Conservation (phyloP, 2,113 vertebrate species). For the Saccopteryx bilineata region DNA sequence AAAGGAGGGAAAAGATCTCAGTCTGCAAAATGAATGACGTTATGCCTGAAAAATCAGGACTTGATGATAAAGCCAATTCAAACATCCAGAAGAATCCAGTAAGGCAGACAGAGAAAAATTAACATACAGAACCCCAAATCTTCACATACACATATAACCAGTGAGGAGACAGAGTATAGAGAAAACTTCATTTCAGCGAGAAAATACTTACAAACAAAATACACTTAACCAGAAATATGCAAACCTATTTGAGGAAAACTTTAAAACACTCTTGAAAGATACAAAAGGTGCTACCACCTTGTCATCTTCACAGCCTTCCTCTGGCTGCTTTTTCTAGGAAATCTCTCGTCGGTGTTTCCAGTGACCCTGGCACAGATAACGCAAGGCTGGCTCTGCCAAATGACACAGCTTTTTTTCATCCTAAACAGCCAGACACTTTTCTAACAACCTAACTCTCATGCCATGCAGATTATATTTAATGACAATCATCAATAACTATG, state of each 20-base stretch:
- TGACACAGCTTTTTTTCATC: not conserved
- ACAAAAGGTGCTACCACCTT: not conserved
- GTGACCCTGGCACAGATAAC: not conserved
- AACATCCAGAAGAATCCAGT: not conserved
- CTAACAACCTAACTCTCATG: accelerated
- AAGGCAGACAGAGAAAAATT: not conserved
- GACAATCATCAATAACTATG: too few species aligned
- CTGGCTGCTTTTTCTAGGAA: not conserved
- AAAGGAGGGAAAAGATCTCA: not conserved
- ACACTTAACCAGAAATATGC: not conserved
- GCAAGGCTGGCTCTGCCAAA: not conserved
- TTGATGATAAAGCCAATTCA: not conserved
- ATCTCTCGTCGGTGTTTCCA: not conserved
- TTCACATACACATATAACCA: accelerated
- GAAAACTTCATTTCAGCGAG: not conserved
- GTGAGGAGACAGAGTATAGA: not conserved
- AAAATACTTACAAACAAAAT: not conserved
- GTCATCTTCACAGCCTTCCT: not conserved
- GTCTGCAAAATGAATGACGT: not conserved
- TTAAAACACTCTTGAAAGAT: not conserved
- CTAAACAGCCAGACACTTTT: not conserved
- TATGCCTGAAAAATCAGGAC: not conserved
- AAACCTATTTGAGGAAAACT: not conserved
- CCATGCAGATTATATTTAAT: not conserved
- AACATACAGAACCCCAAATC: not conserved